phyloP scores from a whole-genome alignment of 2,888 invertebrate species.

The Agrotis segetum region DNA sequence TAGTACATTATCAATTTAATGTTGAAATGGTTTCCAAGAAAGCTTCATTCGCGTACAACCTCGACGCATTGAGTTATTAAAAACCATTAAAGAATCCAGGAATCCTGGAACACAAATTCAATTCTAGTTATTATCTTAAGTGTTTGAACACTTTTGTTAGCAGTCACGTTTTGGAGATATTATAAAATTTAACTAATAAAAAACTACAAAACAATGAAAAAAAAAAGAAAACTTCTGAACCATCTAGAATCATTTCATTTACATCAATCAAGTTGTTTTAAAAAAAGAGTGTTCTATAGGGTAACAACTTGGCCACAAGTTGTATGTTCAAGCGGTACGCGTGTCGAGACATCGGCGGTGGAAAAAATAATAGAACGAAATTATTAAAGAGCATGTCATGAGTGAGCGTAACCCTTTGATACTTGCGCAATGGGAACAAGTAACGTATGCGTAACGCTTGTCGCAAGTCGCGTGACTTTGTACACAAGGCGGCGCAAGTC shows the following conservation, averaged over 20 bases:
- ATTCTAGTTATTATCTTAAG: background rate
- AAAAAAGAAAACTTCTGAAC: conserved; percentile 14
- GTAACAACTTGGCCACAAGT: background rate
- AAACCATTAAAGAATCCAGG: background rate
- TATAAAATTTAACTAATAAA: background rate
- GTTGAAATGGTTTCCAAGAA: background rate
- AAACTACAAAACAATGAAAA: conserved; percentile 7
- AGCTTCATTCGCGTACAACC: background rate
- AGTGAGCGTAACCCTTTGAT: background rate
- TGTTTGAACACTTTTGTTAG: background rate
- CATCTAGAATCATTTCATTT: conserved; percentile 3
- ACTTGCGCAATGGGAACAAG: background rate
- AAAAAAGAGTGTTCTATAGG: conserved; percentile 25
- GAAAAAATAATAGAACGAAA: background rate
- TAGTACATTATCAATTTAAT: background rate
- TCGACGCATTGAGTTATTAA: background rate
- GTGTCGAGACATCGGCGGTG: no score
- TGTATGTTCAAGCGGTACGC: background rate
- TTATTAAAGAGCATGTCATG: background rate
- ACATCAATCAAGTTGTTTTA: conserved; percentile 33
- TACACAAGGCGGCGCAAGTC: no score
- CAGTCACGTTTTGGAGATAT: no score
- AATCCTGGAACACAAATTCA: background rate
- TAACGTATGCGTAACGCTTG: background rate
- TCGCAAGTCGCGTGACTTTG: no score